Percentiles rank a stretch among this genome's conserved stretches.
phyloP scores from a whole-genome alignment of 2,797 vertebrate species.

The Staurois parvus region DNA sequence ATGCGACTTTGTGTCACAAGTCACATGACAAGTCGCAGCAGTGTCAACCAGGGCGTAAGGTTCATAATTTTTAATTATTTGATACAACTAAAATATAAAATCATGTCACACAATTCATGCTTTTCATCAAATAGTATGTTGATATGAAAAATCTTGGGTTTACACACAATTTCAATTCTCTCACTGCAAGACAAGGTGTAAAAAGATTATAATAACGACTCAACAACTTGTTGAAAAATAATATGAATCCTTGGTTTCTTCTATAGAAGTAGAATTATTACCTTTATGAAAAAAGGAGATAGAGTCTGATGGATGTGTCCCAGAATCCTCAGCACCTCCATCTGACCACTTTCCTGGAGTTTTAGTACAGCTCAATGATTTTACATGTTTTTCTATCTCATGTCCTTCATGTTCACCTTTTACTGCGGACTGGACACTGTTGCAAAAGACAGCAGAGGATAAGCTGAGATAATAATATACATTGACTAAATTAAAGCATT shows the following conservation, averaged over 20 bases:
- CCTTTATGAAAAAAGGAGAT: slow-evolving; percentile 78
- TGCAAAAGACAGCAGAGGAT: not conserved
- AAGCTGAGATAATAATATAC: not conserved
- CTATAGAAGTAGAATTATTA: slow-evolving; percentile 54
- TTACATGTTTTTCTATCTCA: not conserved
- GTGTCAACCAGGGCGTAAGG: too few relatives aligned
- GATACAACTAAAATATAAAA: too few relatives aligned
- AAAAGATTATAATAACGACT: too few relatives aligned
- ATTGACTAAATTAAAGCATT: not conserved
- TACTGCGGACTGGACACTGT: slow-evolving; percentile 68
- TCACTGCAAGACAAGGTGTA: not conserved
- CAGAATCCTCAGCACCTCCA: slow-evolving; percentile 72
- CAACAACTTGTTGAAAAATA: too few relatives aligned
- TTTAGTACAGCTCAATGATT: not conserved
- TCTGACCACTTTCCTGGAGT: slow-evolving; percentile 57
- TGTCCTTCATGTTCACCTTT: fast-evolving
- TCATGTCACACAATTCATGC: too few relatives aligned
- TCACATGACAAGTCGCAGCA: too few relatives aligned
- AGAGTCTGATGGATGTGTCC: slow-evolving; percentile 80
- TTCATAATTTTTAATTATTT: too few relatives aligned
- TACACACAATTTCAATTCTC: not conserved
- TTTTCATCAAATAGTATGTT: not conserved
- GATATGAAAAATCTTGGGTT: not conserved
- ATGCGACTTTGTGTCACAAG: too few relatives aligned
- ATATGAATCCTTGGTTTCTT: too few relatives aligned